These are phyloP conservation scores for Microplitis manilae DNA, from an alignment of 2,888 invertebrate species.

Conservation along the genomic window DNA sequence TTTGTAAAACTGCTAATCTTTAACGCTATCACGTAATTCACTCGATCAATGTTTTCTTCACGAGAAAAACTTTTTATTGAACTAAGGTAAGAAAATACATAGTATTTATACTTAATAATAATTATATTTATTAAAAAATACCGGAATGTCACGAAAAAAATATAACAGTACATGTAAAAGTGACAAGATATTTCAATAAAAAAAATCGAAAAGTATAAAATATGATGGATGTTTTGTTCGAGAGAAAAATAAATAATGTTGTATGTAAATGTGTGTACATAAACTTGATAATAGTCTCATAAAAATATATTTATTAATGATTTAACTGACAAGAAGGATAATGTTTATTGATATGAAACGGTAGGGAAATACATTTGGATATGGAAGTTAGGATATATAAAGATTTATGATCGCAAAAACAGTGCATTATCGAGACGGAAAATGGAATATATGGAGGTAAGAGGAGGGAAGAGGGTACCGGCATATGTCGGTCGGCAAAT, in stretches of 20 bases:
- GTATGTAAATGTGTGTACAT: background rate
- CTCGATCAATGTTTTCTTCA: background rate
- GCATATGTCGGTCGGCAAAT: conserved; percentile 27
- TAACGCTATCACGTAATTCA: background rate
- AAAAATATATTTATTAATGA: conserved; percentile 24
- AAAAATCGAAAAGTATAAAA: too few species aligned
- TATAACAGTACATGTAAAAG: background rate
- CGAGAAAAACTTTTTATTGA: background rate
- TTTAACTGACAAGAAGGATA: conserved; percentile 23
- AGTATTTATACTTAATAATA: background rate
- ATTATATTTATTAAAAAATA: background rate
- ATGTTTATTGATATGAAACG: conserved; percentile 40
- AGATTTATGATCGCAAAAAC: conserved; percentile 45
- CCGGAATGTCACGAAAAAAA: background rate
- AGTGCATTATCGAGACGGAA: conserved; percentile 41
- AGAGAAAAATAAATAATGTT: background rate
- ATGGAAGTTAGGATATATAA: conserved; percentile 39
- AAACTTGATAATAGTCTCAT: background rate
- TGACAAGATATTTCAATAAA: background rate
- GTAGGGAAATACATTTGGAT: conserved; percentile 35
- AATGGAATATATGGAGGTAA: background rate
- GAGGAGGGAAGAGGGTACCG: conserved; percentile 7
- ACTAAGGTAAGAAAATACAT: background rate
- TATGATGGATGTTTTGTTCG: background rate
- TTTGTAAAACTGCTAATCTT: background rate